Evolutionary conservation across 2,797 vertebrate genomes (phyloP).

Genomic region (Malurus leucopterus): DNA sequence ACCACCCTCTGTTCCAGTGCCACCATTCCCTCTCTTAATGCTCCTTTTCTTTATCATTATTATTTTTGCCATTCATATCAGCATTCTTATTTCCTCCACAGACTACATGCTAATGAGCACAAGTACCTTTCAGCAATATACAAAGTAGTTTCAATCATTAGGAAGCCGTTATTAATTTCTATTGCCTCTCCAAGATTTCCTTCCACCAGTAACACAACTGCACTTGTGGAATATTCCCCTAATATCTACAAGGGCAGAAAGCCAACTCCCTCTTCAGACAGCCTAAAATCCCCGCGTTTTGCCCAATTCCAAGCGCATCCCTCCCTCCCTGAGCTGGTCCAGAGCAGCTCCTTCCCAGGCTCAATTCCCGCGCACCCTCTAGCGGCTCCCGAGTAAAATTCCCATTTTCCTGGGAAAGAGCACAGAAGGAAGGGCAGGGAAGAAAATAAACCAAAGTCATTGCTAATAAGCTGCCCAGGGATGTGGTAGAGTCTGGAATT

Average conservation of each 20-base stretch:
- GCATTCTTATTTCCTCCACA: background rate
- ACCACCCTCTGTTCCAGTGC: background rate
- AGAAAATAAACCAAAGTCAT: background rate
- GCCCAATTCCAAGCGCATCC: background rate
- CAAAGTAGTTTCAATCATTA: background rate
- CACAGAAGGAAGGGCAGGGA: background rate
- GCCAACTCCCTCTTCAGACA: background rate
- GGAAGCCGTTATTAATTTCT: background rate
- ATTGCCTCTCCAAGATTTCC: background rate
- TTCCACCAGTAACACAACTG: background rate
- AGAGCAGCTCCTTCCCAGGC: background rate
- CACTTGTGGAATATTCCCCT: background rate
- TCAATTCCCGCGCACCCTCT: background rate
- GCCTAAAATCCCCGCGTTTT: background rate
- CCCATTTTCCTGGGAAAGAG: background rate
- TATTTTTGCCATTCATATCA: background rate
- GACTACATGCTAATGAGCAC: rapidly evolving
- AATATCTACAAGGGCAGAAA: background rate
- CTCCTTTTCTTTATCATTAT: background rate
- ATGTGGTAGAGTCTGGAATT: background rate
- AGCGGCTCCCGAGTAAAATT: background rate
- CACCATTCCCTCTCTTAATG: background rate
- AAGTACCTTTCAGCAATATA: background rate
- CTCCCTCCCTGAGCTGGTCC: background rate
- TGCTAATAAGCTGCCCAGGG: background rate